Evolutionary conservation across 30 jellyfish, hydroid and myxozoan species (phyloP).

Genomic region (Chironex yamaguchii): DNA sequence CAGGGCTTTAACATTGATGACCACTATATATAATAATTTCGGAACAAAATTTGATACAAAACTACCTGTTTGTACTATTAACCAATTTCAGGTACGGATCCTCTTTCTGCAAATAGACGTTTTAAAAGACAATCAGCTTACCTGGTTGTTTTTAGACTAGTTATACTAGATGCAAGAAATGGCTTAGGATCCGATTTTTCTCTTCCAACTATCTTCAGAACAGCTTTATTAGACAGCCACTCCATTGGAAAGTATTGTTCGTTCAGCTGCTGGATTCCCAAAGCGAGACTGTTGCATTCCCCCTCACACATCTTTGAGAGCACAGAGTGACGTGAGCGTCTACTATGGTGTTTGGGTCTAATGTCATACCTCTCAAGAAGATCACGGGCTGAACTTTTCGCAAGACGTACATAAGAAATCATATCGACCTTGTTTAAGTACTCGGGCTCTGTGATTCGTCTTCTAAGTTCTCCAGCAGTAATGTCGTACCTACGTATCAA

Average conservation of each 20-base stretch:
- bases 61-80: too few relatives aligned
- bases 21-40: too few relatives aligned
- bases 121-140: too few relatives aligned
- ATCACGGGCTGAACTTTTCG: slow-evolving; percentile 86
- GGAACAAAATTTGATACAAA: too few relatives aligned
- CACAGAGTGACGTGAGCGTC: slow-evolving; percentile 81
- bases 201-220: too few relatives aligned
- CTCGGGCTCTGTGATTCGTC: slow-evolving; percentile 87
- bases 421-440: slow-evolving; percentile 90
- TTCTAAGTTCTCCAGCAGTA: slow-evolving; percentile 70
- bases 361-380: slow-evolving; percentile 79
- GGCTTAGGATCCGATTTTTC: too few relatives aligned
- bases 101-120: too few relatives aligned
- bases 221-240: too few relatives aligned
- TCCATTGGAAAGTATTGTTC: slow-evolving; percentile 69
- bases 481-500: slow-evolving; percentile 71
- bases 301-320: slow-evolving; percentile 85
- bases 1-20: too few relatives aligned
- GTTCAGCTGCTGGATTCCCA: slow-evolving; percentile 72
- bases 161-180: too few relatives aligned
- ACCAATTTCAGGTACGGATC: too few relatives aligned
- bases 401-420: slow-evolving; percentile 90
- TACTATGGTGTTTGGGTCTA: slow-evolving; percentile 66
- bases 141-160: too few relatives aligned
- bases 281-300: slow-evolving; percentile 82